phyloP scores from a whole-genome alignment of 2,888 invertebrate species.

The Mechanitis mazaeus region DNA sequence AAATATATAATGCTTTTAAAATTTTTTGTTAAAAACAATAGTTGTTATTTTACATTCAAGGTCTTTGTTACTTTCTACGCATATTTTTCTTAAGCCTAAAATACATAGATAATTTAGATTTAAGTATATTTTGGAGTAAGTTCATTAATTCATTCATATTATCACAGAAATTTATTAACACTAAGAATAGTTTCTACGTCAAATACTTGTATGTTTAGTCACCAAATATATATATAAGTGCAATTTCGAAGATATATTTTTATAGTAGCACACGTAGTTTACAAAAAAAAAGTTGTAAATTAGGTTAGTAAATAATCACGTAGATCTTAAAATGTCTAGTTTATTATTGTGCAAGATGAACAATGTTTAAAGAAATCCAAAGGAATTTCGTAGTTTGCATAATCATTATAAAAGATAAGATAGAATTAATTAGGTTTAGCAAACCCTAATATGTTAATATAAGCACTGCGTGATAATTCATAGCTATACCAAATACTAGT shows the following conservation, averaged over 20 bases:
- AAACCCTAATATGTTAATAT: slow-evolving; percentile 2
- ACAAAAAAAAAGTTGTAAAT: neutral
- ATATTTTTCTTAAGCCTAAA: neutral
- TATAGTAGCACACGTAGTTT: slow-evolving; percentile 8
- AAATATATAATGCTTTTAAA: no score
- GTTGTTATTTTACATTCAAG: no score
- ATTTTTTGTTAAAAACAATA: no score
- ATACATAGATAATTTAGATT: neutral
- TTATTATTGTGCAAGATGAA: no score
- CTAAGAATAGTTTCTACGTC: neutral
- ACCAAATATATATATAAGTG: neutral
- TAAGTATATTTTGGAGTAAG: neutral
- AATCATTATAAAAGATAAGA: neutral
- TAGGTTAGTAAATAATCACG: neutral
- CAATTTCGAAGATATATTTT: slow-evolving; percentile 11
- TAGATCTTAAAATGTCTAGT: no score
- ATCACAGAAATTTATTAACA: neutral
- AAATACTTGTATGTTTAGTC: neutral
- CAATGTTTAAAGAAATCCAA: neutral
- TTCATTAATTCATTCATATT: neutral
- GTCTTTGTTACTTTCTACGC: no score
- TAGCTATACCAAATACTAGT: no score
- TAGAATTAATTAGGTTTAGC: no score
- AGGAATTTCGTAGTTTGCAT: neutral
- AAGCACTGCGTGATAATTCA: slow-evolving; percentile 22